Conservation (phyloP, 1,140 invertebrate species). For the Penaeus chinensis region DNA sequence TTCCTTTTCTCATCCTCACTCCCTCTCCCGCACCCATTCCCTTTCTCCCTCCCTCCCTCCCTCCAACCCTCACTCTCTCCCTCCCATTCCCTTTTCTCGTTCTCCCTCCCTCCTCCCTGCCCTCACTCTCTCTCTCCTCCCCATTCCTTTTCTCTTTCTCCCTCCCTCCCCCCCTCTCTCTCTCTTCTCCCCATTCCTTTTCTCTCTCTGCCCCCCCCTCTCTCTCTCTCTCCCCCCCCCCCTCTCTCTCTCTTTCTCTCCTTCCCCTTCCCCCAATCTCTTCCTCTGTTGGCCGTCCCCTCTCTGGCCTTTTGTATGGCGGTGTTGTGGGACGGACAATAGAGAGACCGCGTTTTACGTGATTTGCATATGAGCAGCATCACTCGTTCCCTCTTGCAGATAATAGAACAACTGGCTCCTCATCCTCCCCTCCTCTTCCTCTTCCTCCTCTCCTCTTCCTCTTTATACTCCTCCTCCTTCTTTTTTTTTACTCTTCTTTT, state of each 20-base stretch:
- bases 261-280: too few species aligned
- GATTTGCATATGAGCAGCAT: too few species aligned
- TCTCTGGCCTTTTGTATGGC: too few species aligned
- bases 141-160: neutral
- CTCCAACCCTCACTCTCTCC: neutral
- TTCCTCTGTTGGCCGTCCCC: too few species aligned
- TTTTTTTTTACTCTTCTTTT: too few species aligned
- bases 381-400: too few species aligned
- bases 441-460: neutral
- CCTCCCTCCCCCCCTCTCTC: neutral
- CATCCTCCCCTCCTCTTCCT: conserved; percentile 5
- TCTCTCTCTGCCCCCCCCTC: neutral
- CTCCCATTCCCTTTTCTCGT: neutral
- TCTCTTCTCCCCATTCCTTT: neutral
- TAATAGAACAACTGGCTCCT: too few species aligned
- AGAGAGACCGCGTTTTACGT: too few species aligned
- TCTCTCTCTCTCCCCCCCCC: neutral
- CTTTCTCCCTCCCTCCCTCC: neutral
- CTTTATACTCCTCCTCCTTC: too few species aligned
- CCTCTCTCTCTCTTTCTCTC: neutral
- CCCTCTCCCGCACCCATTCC: neutral
- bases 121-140: neutral
- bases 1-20: neutral
- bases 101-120: neutral
- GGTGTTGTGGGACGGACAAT: too few species aligned